phyloP scores from a whole-genome alignment of 1,140 invertebrate species.

The Hylaeus anthracinus region DNA sequence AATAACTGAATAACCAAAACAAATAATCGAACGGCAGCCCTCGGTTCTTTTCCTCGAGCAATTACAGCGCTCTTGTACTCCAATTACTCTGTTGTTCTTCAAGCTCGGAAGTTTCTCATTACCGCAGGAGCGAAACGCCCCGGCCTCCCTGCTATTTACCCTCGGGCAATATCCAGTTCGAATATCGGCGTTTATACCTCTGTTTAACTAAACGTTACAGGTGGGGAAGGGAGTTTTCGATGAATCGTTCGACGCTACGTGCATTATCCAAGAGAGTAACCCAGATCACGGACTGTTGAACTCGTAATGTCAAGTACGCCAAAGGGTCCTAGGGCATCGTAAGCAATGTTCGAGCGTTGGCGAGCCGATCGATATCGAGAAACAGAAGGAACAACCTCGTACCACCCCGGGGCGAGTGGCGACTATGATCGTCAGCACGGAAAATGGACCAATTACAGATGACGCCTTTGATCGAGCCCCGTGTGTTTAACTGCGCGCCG shows the following conservation, averaged over 20 bases:
- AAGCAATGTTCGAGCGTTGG: slow-evolving; percentile 37
- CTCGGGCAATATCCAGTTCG: slow-evolving; percentile 7
- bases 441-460: slow-evolving; percentile 63
- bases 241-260: slow-evolving; percentile 27
- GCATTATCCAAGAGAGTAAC: slow-evolving; percentile 39
- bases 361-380: slow-evolving; percentile 57
- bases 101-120: slow-evolving; percentile 28
- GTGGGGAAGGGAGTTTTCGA: neutral
- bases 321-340: slow-evolving; percentile 47
- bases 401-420: slow-evolving; percentile 39
- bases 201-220: slow-evolving; percentile 29
- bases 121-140: neutral
- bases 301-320: slow-evolving; percentile 56
- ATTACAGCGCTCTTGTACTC: slow-evolving; percentile 19
- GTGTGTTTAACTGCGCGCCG: slow-evolving; percentile 50
- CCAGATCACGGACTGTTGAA: slow-evolving; percentile 49
- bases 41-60: slow-evolving; percentile 7
- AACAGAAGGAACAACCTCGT: slow-evolving; percentile 36
- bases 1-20: slow-evolving; percentile 6
- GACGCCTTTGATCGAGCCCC: slow-evolving; percentile 57
- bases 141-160: neutral
- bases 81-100: slow-evolving; percentile 4
- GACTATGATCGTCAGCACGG: slow-evolving; percentile 51
- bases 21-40: slow-evolving; percentile 7
- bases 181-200: slow-evolving; percentile 8